Conservation (phyloP, 2,888 invertebrate species). For the Drosophila ochracea region DNA sequence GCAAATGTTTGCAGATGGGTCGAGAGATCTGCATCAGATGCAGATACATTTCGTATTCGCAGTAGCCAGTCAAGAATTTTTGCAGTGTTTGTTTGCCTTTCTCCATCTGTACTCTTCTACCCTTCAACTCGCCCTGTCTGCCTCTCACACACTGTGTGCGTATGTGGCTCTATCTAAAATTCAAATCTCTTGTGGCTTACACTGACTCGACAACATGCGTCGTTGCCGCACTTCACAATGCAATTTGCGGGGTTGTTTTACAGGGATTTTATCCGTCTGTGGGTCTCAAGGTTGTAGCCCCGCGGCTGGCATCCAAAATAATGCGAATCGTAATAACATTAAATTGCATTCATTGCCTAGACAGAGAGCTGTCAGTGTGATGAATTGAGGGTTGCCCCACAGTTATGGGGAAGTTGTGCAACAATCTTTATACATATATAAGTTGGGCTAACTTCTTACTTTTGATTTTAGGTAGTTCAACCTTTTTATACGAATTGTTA, state of each 20-base stretch:
- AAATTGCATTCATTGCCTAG: constrained; percentile 66
- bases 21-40: constrained; percentile 61
- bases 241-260: constrained; percentile 68
- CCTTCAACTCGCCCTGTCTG: constrained; percentile 12
- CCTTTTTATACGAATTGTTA: not conserved
- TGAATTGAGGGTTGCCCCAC: constrained; percentile 25
- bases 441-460: not conserved
- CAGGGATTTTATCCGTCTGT: constrained; percentile 15
- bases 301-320: constrained; percentile 38
- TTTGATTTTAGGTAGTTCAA: not conserved
- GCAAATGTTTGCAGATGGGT: constrained; percentile 60
- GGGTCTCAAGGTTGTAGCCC: constrained; percentile 68
- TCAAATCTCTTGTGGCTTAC: constrained; percentile 76
- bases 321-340: constrained; percentile 62
- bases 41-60: constrained; percentile 61
- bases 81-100: constrained; percentile 56
- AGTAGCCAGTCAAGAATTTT: constrained; percentile 61
- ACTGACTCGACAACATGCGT: constrained; percentile 46
- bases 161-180: constrained; percentile 70
- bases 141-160: constrained; percentile 9
- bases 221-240: constrained; percentile 69
- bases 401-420: not conserved
- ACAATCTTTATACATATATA: not conserved
- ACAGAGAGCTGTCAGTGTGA: constrained; percentile 30
- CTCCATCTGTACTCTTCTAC: constrained; percentile 7